A percentile compares a stretch with the other conserved stretches of the same genome.
These are phyloP conservation scores for Epizoanthus ramosus DNA, from an alignment of 92 coral and sea anemone species.

Conservation along the genomic window DNA sequence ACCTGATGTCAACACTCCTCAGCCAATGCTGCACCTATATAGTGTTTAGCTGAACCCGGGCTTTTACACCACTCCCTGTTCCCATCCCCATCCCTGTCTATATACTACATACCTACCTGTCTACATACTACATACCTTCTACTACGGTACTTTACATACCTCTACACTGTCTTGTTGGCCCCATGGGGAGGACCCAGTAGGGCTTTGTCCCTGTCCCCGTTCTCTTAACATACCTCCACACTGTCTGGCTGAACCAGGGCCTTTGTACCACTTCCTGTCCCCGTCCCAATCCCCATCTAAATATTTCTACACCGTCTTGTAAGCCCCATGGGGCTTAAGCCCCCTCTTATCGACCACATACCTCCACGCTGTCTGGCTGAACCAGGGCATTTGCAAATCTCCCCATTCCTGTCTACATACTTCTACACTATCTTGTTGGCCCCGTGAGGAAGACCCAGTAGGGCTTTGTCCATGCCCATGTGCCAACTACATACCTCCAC, in stretches of 20 bases:
- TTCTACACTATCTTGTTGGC: neutral
- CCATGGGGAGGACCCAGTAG: slow-evolving; percentile 57
- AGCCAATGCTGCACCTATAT: slow-evolving; percentile 56
- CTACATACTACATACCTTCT: too few species aligned
- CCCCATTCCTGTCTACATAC: neutral
- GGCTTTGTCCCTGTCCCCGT: neutral
- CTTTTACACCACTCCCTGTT: neutral
- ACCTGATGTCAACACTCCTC: neutral
- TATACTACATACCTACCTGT: slow-evolving; percentile 65
- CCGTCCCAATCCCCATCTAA: too few species aligned
- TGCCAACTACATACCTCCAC: slow-evolving; percentile 60
- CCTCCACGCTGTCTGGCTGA: slow-evolving; percentile 72
- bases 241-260: slow-evolving; percentile 51
- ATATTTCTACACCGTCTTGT: neutral
- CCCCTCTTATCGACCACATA: slow-evolving; percentile 31
- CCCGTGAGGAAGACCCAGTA: slow-evolving; percentile 52
- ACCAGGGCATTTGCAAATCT: slow-evolving; percentile 13
- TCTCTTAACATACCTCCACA: slow-evolving; percentile 65
- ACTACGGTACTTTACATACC: too few species aligned
- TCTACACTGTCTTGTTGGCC: neutral
- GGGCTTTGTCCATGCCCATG: slow-evolving; percentile 4
- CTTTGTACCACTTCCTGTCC: neutral
- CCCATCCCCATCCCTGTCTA: too few species aligned
- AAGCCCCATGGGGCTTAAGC: slow-evolving; percentile 51
- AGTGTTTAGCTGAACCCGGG: slow-evolving; percentile 52